These are phyloP conservation scores for Procavia capensis DNA, from an alignment of 2,113 vertebrate species.

Conservation along the genomic window DNA sequence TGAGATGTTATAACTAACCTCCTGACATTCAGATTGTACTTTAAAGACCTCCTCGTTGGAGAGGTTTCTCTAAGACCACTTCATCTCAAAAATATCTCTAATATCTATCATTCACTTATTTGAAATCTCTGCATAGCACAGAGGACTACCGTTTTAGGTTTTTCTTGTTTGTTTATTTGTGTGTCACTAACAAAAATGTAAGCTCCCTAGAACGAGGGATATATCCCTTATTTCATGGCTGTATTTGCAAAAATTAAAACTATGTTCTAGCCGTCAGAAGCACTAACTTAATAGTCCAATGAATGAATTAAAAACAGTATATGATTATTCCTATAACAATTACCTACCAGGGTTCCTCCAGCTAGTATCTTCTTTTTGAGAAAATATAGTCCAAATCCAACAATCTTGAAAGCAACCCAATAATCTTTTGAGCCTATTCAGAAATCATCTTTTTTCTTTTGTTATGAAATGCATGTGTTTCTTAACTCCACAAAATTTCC, in stretches of 20 bases:
- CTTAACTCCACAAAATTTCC: background rate
- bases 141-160: background rate
- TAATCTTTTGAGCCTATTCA: background rate
- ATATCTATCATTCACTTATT: background rate
- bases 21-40: background rate
- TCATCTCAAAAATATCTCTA: background rate
- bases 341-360: background rate
- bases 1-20: background rate
- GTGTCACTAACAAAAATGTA: background rate
- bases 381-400: background rate
- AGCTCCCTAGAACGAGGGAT: background rate
- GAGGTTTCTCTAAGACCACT: background rate
- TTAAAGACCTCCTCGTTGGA: conserved; percentile 14
- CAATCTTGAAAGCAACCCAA: background rate
- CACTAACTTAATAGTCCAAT: background rate
- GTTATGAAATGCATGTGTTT: background rate
- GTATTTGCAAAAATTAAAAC: background rate
- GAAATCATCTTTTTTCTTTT: background rate
- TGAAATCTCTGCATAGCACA: background rate
- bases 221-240: background rate
- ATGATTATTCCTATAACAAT: background rate
- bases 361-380: background rate
- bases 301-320: background rate
- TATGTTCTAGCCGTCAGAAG: background rate
- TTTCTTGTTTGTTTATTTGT: background rate